Base-by-base conservation (phyloP, 2,888 invertebrate genomes). In the Ypsolopha scabrella region DNA sequence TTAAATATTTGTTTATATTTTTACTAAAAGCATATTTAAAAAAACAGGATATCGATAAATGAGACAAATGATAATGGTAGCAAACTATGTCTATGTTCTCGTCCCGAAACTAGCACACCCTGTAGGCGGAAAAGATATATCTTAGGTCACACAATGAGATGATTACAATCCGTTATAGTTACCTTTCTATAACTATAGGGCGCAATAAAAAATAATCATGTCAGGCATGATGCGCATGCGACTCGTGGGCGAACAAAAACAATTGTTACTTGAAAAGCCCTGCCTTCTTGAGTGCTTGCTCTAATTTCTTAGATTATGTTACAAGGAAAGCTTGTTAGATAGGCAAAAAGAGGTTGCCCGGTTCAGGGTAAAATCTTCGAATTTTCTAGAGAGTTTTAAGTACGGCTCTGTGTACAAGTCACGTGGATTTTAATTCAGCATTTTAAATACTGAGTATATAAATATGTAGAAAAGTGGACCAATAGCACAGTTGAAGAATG, bases 121-220 rank as follows among this genome's bases (percentile, higher is more conserved):
- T 53, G 57, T 68, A 65, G 67, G 49, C 52, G 54, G 53, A 60
- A 60, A 60, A 75, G 73, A 75, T 74, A 75, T 72, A 72, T 78
- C 80, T 77, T 72, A 74, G 74, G 75, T 75, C 77, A 81, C 78
- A 85, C 83, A 85, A 86, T 82, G 72, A 81, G 77, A 81, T 81
- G 83, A 85, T 85, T 86, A 83, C 82, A 81, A 82, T 81, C 81
- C 82, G 80, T 78, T 83, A 82, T 82, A 79, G 68, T 75, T 78
- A 80, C 4, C 24, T 24, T 3, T 74, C 75, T 73, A 74, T 72
- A 33, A 70, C 55, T 63, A 62, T 65, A 65, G 61, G 38, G 9
- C 44, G 41, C 37, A 65, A 65, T 58, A 75, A 75, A 77, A 80
- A 78, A 76, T 69, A 75, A 71, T 72, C 72, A 71, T 67, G 68